Evolutionary conservation across 2,888 invertebrate genomes (phyloP).

Genomic region (Polietes domitor): DNA sequence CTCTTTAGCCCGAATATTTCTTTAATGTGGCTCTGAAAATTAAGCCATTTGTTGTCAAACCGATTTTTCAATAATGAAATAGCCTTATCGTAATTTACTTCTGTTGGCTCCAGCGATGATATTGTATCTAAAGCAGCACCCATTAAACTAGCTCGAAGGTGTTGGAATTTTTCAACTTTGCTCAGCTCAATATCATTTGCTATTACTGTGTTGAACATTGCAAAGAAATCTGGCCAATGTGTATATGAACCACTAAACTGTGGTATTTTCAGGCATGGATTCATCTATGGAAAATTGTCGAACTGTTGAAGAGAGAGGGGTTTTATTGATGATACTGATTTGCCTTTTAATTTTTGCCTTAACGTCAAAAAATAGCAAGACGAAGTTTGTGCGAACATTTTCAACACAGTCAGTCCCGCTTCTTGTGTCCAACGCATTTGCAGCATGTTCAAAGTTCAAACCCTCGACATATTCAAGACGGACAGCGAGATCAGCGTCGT

Average conservation of each 20-base stretch:
- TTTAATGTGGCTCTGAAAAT: conserved; percentile 68
- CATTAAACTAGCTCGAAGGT: conserved; percentile 50
- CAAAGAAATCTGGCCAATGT: conserved; percentile 61
- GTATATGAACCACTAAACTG: conserved; percentile 52
- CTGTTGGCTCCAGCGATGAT: conserved; percentile 58
- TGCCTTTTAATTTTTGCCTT: background rate
- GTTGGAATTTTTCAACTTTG: conserved; percentile 62
- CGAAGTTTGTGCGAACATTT: background rate
- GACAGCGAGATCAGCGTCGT: no score
- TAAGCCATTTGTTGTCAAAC: conserved; percentile 67
- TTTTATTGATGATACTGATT: background rate
- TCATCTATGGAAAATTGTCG: background rate
- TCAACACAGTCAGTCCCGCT: background rate
- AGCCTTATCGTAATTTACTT: conserved; percentile 67
- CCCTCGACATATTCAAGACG: no score
- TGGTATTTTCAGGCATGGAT: conserved; percentile 22
- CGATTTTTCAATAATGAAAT: conserved; percentile 62
- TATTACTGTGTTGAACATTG: conserved; percentile 61
- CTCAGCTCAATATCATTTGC: conserved; percentile 49
- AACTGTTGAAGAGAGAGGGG: background rate
- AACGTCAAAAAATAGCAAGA: background rate
- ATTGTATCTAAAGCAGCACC: conserved; percentile 60
- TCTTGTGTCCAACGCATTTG: background rate
- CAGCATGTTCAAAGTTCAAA: background rate
- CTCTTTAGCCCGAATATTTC: conserved; percentile 52